phyloP scores from a whole-genome alignment of 2,888 invertebrate species.

The Epistrophella euchroma region DNA sequence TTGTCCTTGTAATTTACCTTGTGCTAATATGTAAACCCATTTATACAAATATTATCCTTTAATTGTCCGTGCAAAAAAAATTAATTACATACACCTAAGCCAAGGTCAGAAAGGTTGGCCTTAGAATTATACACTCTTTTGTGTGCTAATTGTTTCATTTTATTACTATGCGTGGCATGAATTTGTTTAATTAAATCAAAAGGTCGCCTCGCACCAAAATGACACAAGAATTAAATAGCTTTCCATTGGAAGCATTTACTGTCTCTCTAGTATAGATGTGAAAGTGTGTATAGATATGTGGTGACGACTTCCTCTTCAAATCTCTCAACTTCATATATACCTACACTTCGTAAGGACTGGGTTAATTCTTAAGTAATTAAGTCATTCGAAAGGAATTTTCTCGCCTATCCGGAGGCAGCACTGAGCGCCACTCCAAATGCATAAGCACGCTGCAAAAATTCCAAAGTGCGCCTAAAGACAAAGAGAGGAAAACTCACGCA shows the following conservation, averaged over 20 bases:
- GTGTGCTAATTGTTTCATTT: conserved; percentile 57
- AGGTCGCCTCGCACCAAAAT: conserved; percentile 66
- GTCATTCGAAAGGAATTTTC: conserved; percentile 65
- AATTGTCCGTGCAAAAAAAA: conserved; percentile 55
- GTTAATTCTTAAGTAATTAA: conserved; percentile 72
- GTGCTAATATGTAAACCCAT: background rate
- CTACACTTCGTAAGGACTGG: conserved; percentile 41
- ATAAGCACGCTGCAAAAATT: conserved; percentile 27
- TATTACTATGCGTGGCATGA: conserved; percentile 72
- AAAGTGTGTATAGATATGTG: background rate
- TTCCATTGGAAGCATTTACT: conserved; percentile 10
- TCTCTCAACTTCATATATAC: background rate
- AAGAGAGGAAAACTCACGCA: conserved; percentile 59
- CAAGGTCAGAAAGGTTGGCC: conserved; percentile 56
- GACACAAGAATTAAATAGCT: conserved; percentile 19
- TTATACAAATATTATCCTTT: conserved; percentile 30
- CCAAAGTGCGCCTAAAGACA: conserved; percentile 27
- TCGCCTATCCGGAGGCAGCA: conserved; percentile 51
- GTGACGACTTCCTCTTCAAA: background rate
- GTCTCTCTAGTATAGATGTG: background rate
- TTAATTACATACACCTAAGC: conserved; percentile 59
- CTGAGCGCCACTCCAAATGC: conserved; percentile 43
- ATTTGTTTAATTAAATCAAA: conserved; percentile 74
- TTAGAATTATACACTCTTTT: conserved; percentile 48
- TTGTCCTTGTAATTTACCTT: conserved; percentile 13